Conservation (phyloP, 2,888 invertebrate genomes). For the Limenitis camilla region DNA sequence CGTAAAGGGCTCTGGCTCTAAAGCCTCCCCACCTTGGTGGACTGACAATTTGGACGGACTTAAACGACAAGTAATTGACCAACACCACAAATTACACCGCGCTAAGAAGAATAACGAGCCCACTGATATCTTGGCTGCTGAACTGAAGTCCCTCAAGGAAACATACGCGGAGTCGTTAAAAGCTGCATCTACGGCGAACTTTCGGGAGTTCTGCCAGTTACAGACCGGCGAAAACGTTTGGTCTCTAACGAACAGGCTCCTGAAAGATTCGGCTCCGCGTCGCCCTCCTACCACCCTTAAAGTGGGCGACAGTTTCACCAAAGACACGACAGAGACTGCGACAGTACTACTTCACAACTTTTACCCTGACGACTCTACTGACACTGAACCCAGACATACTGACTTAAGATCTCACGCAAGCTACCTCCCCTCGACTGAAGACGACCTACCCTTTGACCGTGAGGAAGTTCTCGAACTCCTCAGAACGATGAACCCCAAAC, state of each 20-base stretch:
- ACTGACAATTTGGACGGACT: too few species aligned
- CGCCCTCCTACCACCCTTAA: background rate
- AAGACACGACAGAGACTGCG: constrained; percentile 1
- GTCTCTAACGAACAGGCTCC: constrained; percentile 20
- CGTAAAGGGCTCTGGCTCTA: too few species aligned
- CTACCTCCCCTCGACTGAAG: too few species aligned
- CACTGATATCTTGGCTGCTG: too few species aligned
- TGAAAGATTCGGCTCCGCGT: background rate
- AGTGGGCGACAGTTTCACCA: background rate
- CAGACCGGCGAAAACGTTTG: constrained; percentile 23
- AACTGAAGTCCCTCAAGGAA: too few species aligned
- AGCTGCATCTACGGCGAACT: too few species aligned
- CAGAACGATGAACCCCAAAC: background rate
- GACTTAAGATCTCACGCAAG: too few species aligned
- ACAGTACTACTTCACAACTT: constrained; percentile 10
- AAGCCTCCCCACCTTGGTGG: too few species aligned
- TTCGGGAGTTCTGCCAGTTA: constrained; percentile 15
- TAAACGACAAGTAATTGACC: too few species aligned
- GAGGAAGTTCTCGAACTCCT: background rate
- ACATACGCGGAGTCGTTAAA: too few species aligned
- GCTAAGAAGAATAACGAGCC: too few species aligned
- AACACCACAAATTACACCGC: too few species aligned
- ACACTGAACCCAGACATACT: constrained; percentile 3
- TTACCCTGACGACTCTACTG: background rate
- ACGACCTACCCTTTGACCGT: constrained; percentile 4